Evolutionary conservation across 2,113 vertebrate species (phyloP).

Genomic region (Scophthalmus maximus): DNA sequence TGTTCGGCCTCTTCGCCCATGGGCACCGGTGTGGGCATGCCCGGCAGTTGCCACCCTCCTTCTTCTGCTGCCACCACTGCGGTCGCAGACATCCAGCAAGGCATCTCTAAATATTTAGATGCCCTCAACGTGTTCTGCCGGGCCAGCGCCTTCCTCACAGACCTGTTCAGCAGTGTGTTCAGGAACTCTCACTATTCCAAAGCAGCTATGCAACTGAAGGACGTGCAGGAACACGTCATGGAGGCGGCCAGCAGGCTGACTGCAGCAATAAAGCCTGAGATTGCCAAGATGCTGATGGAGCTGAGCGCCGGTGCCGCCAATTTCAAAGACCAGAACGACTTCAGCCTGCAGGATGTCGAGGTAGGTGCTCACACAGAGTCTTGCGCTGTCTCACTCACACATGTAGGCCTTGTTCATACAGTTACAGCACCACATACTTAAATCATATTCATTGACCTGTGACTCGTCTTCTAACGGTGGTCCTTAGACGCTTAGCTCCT

Average conservation of each 20-base stretch:
- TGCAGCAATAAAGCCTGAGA: conserved; percentile 99
- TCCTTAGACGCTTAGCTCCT: conserved; percentile 56
- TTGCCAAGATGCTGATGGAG: conserved; percentile 99
- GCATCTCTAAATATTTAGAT: conserved; percentile 98
- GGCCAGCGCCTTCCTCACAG: conserved; percentile 97
- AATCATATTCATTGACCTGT: conserved; percentile 27
- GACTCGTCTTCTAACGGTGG: conserved; percentile 31
- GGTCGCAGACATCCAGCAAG: conserved; percentile 98
- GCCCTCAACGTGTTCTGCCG: conserved; percentile 98
- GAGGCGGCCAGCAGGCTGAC: conserved; percentile 97
- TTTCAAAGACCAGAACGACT: conserved; percentile 98
- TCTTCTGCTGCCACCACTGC: conserved; percentile 86
- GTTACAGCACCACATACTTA: conserved; percentile 8
- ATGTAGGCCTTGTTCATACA: neutral
- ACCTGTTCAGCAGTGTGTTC: conserved; percentile 98
- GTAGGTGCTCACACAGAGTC: conserved; percentile 74
- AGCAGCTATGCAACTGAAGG: conserved; percentile 98
- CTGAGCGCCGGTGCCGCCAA: conserved; percentile 95
- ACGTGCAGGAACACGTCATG: conserved; percentile 99
- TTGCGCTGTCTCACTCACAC: neutral
- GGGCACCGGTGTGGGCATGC: conserved; percentile 71
- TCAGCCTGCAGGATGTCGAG: conserved; percentile 98
- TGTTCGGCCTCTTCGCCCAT: conserved; percentile 86
- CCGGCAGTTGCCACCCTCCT: conserved; percentile 83
- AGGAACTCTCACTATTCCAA: conserved; percentile 98